Evolutionary conservation across 2,113 vertebrate species (phyloP), one percentile per base, ranked within the genome.

Genomic region (Pseudonaja textilis): DNA sequence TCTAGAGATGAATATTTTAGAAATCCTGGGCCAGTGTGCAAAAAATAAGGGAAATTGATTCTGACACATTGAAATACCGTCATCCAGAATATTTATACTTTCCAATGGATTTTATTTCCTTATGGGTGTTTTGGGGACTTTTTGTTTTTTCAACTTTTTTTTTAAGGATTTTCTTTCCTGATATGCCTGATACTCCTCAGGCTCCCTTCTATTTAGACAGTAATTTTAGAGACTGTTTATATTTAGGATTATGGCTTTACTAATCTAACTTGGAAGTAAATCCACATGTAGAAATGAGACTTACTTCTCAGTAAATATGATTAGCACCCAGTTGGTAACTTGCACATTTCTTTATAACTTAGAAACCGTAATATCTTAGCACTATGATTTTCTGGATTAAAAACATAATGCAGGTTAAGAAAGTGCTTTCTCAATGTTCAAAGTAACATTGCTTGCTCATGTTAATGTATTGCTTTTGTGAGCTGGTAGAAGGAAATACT

Each of bases 11-110:
- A 87, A 54, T 88, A 39, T 69, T 52, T 87, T 57, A 64, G 6
- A 87, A 88, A 64, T 64, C 61, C 45, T 85, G 20, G 22, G 18
- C 26, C 61, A 64, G 26, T 23, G 6, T 61, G 50, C 34, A 87
- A 22, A 50, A 91, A 87, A 91, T 47, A 56, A 85, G 34, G 90
- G 39, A 54, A 91, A 85, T 57, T 85, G 90, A 59, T 91, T 91
- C 47, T 59, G 26, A 85, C 81, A 86, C 16, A 85, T 85, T 57
- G 3, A 86, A 47, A 45, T 91, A 57, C 45, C 22, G 23, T 74
- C 45, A 47, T 90, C 45, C 45, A 69, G 26, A 52, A 23, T n/a
- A 90, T 69, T 69, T 85, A 42, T 56, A 45, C 34, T 56, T 85
- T 91, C 90, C 34, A 56, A 14, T n/a, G 23, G 52, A 20, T 56